Percentiles rank a stretch among this genome's conserved stretches.
These are phyloP conservation scores for Oxytorus armatus DNA, from an alignment of 2,888 invertebrate species.

Conservation along the genomic window DNA sequence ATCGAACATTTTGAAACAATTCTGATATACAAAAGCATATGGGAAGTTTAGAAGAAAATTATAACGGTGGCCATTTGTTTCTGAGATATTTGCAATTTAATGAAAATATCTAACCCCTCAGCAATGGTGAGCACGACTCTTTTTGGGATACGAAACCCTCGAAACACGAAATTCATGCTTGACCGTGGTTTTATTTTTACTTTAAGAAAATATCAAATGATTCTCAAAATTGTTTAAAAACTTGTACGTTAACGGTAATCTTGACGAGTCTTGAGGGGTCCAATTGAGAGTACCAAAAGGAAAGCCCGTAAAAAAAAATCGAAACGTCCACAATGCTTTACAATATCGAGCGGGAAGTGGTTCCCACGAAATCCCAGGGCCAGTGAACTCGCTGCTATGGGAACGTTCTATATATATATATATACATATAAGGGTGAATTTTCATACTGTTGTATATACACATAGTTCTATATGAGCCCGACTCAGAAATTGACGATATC, in stretches of 20 bases:
- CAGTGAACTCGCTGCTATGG: conserved; percentile 73
- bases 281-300: conserved; percentile 59
- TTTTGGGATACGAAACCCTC: too few relatives aligned
- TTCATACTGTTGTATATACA: conserved; percentile 62
- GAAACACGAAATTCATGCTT: too few relatives aligned
- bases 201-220: too few relatives aligned
- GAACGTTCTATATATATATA: conserved; percentile 77
- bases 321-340: conserved; percentile 73
- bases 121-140: too few relatives aligned
- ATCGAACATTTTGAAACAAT: too few relatives aligned
- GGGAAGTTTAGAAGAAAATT: too few relatives aligned
- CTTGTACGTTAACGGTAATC: conserved; percentile 24
- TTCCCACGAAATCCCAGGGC: conserved; percentile 80
- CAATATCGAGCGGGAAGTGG: conserved; percentile 74
- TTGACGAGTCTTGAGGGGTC: conserved; percentile 40
- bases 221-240: neutral
- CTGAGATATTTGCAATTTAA: too few relatives aligned
- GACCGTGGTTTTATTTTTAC: too few relatives aligned
- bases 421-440: conserved; percentile 73
- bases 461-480: neutral
- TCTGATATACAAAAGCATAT: too few relatives aligned
- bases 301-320: conserved; percentile 68
- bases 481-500: conserved; percentile 5
- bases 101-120: too few relatives aligned
- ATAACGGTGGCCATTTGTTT: too few relatives aligned